Percentiles rank a stretch among this genome's conserved stretches.
phyloP scores from a whole-genome alignment of 1,140 invertebrate genomes.

The Musca domestica region DNA sequence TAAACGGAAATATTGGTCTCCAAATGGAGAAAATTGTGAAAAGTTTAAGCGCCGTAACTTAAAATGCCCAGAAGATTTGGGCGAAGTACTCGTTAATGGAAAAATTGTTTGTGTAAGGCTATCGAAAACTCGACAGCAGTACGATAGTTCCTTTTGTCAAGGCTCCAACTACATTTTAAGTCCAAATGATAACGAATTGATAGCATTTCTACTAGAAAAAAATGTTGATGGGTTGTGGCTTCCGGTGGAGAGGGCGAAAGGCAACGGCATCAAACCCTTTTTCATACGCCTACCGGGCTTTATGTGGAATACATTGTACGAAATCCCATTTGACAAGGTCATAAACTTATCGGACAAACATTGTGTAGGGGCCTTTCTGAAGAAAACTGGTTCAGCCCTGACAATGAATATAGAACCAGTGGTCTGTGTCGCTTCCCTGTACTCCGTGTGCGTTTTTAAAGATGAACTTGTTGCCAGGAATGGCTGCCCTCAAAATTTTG shows the following conservation, averaged over 20 bases:
- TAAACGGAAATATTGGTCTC: slow-evolving; percentile 24
- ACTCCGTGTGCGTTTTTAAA: slow-evolving; percentile 40
- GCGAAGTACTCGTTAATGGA: slow-evolving; percentile 28
- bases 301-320: slow-evolving; percentile 34
- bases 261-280: slow-evolving; percentile 31
- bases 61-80: slow-evolving; percentile 34
- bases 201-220: slow-evolving; percentile 26
- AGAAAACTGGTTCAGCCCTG: background rate
- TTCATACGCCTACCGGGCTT: slow-evolving; percentile 41
- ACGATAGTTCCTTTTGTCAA: slow-evolving; percentile 37
- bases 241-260: slow-evolving; percentile 33
- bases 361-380: slow-evolving; percentile 30
- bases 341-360: slow-evolving; percentile 30
- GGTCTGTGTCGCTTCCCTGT: slow-evolving; percentile 30
- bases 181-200: slow-evolving; percentile 7
- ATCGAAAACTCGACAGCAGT: slow-evolving; percentile 27
- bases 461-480: slow-evolving; percentile 30
- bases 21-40: slow-evolving; percentile 26
- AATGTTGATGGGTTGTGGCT: slow-evolving; percentile 42
- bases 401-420: slow-evolving; percentile 3
- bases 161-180: slow-evolving; percentile 36
- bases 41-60: slow-evolving; percentile 1
- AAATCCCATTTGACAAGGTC: slow-evolving; percentile 15
- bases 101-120: slow-evolving; percentile 34
- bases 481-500: slow-evolving; percentile 40